Evolutionary conservation across 2,888 invertebrate genomes (phyloP).

Genomic region (Ophion slaviceki): DNA sequence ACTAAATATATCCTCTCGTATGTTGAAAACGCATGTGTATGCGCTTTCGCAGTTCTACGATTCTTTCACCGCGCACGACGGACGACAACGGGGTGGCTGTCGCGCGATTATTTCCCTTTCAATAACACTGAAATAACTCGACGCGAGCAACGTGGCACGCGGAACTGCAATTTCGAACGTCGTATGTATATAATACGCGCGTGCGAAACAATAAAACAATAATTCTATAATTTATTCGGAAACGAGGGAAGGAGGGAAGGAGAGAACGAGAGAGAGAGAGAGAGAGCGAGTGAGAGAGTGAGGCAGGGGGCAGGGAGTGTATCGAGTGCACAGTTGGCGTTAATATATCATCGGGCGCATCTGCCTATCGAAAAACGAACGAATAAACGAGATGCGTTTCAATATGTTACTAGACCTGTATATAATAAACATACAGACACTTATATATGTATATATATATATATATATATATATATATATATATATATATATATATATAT

Average conservation of each 20-base stretch:
- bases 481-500: conserved; percentile 50
- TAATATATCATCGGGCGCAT: conserved; percentile 83
- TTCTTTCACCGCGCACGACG: neutral
- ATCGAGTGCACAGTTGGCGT: conserved; percentile 82
- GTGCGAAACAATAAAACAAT: conserved; percentile 80
- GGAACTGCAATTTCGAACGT: neutral
- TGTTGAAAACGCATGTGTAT: no score
- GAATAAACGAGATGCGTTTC: conserved; percentile 76
- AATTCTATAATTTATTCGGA: conserved; percentile 83
- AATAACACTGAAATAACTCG: conserved; percentile 28
- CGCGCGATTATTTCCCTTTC: conserved; percentile 14
- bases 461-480: conserved; percentile 72
- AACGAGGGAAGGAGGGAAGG: conserved; percentile 19
- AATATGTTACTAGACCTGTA: conserved; percentile 77
- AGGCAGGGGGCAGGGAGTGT: conserved; percentile 55
- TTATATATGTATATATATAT: conserved; percentile 74
- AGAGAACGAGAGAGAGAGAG: neutral
- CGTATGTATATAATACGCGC: neutral
- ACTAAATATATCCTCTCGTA: no score
- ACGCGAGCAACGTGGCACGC: neutral
- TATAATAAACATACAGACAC: conserved; percentile 44
- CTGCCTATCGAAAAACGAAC: conserved; percentile 77
- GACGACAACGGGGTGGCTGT: neutral
- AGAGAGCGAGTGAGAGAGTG: neutral
- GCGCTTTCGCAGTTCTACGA: neutral